Evolutionary conservation across 2,797 vertebrate genomes (phyloP), one percentile per base, ranked within the genome.

Genomic region (Salarias fasciatus): DNA sequence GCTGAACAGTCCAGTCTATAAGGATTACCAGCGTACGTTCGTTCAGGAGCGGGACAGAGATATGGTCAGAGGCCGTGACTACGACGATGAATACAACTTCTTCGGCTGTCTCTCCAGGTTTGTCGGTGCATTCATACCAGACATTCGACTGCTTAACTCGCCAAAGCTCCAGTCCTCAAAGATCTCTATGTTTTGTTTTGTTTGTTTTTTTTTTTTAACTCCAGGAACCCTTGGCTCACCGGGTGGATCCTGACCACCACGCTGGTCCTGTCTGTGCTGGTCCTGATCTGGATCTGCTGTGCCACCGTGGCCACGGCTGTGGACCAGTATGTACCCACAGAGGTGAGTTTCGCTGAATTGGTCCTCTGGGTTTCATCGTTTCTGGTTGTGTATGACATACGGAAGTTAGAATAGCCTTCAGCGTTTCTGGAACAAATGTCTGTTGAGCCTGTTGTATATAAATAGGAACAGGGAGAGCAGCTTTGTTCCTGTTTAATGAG

Each of bases 251-350:
- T 99, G 45, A 96, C 95, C 41, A 95, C 92, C 48, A 98, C 97
- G 0, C 92, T 99, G 0, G 79, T 98, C 72, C 92, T 99, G 42
- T 99, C 98, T 0, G 94, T 98, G 65, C 70, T 98, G 88, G 97
- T 98, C 11, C 88, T 99, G 57, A 95, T 99, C 72, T 99, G 98
- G 97, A 98, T 99, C 83, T 99, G 97, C 81, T 99, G 98, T 75
- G 96, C 97, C 0, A 97, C 97, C 13, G 94, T 98, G 72, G 97
- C 96, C 24, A 99, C 98, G 14, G 98, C 98, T 64, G 95, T 95
- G 10, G 96, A 99, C 77, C 97, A 99, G 43, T 97, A 98, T 63
- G 94, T 97, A 45, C 95, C 97, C 11, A 91, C 93, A 50, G 96
- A 99, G 94, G 97, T 98, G 86, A 84, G 61, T 14, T n/a, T 42